phyloP scores from a whole-genome alignment of 2,888 invertebrate species.

The Cyrtodaria siliqua region DNA sequence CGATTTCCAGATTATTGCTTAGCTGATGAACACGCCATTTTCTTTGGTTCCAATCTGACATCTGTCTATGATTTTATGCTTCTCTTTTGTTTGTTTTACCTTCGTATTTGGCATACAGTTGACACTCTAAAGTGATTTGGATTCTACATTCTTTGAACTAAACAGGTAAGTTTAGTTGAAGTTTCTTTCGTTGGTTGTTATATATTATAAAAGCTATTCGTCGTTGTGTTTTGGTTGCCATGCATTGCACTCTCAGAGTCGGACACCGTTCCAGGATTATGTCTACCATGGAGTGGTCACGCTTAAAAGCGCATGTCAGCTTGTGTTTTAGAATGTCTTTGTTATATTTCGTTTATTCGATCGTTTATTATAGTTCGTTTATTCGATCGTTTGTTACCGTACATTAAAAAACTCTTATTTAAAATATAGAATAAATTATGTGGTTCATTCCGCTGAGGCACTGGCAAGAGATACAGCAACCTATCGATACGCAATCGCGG shows the following conservation, averaged over 20 bases:
- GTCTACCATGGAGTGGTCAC: too few species aligned
- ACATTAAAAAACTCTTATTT: too few species aligned
- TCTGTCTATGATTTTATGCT: neutral
- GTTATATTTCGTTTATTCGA: too few species aligned
- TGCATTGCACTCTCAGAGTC: neutral
- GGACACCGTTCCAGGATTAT: slow-evolving; percentile 1
- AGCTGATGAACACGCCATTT: slow-evolving; percentile 56
- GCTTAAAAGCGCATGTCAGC: too few species aligned
- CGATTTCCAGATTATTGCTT: neutral
- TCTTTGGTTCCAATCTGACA: slow-evolving; percentile 46
- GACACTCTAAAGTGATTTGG: neutral
- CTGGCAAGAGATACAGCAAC: too few species aligned
- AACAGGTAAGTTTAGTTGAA: slow-evolving; percentile 10
- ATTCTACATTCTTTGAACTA: neutral
- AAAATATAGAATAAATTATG: too few species aligned
- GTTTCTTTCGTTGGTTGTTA: slow-evolving; percentile 2
- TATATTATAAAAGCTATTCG: neutral
- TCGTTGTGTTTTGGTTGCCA: neutral
- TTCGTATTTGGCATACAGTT: neutral
- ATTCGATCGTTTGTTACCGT: too few species aligned
- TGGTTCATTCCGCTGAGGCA: too few species aligned
- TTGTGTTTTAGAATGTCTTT: too few species aligned
- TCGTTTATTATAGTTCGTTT: too few species aligned
- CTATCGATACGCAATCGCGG: too few species aligned
- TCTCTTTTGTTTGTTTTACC: neutral